Evolutionary conservation across 2,797 vertebrate genomes (phyloP).

Genomic region (Halcyon badia): DNA sequence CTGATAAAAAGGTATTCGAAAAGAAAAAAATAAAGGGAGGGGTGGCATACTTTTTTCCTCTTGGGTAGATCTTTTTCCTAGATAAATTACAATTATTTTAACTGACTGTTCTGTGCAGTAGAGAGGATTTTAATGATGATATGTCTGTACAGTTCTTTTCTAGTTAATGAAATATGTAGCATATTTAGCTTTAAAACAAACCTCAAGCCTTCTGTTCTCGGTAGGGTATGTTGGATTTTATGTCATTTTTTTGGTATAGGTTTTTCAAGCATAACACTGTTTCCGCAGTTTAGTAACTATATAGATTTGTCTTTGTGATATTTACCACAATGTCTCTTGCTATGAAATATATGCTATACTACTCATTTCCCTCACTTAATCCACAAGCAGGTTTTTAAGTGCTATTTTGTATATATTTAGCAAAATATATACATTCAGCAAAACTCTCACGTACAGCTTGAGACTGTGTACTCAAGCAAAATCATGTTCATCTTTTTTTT

Average conservation of each 20-base stretch:
- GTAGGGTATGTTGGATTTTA: not conserved
- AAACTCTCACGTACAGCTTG: not conserved
- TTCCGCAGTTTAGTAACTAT: not conserved
- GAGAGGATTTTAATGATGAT: constrained; percentile 5
- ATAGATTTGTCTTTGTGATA: constrained; percentile 15
- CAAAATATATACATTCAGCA: not conserved
- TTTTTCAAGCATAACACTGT: not conserved
- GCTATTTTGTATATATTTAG: not conserved
- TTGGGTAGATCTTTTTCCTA: not conserved
- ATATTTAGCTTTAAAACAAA: constrained; percentile 15
- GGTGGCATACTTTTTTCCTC: no score
- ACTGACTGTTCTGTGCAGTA: not conserved
- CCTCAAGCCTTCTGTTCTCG: not conserved
- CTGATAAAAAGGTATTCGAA: not conserved
- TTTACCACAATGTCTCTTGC: not conserved
- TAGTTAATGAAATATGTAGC: constrained; percentile 26
- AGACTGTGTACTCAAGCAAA: not conserved
- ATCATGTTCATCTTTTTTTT: not conserved
- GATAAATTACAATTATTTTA: constrained; percentile 27
- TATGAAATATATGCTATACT: not conserved
- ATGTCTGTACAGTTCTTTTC: not conserved
- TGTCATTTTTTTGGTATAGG: not conserved
- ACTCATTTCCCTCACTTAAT: not conserved
- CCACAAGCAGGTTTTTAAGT: not conserved
- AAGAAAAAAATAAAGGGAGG: no score